Conservation (phyloP, 2,113 vertebrate genomes). For the Eclectus roratus region DNA sequence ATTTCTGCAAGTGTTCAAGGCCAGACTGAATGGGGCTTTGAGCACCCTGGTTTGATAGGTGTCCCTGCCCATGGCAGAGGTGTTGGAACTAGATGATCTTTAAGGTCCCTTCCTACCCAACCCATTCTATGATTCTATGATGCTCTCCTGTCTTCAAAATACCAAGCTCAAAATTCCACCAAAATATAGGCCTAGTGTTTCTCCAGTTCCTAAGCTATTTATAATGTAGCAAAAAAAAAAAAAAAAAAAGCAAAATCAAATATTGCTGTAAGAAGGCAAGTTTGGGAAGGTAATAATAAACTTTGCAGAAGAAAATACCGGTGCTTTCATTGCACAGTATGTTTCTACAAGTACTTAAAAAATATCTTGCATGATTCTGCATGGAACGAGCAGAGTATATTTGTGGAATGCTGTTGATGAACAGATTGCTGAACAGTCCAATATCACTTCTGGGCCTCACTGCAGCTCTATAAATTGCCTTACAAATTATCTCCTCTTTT, state of each 20-base stretch:
- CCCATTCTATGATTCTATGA: too few species aligned
- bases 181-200: neutral
- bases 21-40: too few species aligned
- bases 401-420: neutral
- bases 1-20: too few species aligned
- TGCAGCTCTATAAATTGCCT: neutral
- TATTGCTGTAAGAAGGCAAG: neutral
- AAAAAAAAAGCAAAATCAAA: neutral
- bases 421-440: neutral
- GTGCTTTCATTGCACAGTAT: neutral
- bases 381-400: neutral
- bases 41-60: too few species aligned
- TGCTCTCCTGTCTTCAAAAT: neutral
- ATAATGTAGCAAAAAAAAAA: neutral
- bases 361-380: neutral
- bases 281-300: neutral
- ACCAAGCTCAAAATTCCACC: neutral
- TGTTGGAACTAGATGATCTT: too few species aligned
- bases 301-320: neutral
- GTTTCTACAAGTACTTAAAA: neutral
- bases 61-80: too few species aligned
- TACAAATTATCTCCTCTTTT: neutral
- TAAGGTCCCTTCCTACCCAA: too few species aligned
- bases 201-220: neutral
- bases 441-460: neutral